These are phyloP conservation scores for Leptinotarsa defecta DNA, from an alignment of 1,140 invertebrate species.

Conservation along the genomic window DNA sequence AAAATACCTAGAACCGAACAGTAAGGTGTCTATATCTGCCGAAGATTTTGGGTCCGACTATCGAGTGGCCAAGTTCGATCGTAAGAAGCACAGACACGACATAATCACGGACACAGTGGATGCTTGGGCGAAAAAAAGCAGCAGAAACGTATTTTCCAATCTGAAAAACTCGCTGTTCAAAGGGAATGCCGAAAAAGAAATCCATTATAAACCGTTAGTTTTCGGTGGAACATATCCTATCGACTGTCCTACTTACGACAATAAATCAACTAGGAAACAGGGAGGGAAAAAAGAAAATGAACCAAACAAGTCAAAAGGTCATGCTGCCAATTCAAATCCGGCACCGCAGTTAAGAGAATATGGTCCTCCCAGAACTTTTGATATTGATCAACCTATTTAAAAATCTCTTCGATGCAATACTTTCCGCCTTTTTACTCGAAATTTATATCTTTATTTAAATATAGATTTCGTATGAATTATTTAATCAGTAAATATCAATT, in stretches of 20 bases:
- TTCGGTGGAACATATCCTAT: conserved; percentile 84
- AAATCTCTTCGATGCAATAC: no score
- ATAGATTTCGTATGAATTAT: no score
- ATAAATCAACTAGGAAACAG: conserved; percentile 18
- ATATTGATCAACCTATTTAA: conserved; percentile 65
- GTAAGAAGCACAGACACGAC: conserved; percentile 55
- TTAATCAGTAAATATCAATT: no score
- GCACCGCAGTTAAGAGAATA: conserved; percentile 53
- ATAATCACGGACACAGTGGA: conserved; percentile 67
- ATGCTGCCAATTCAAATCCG: conserved; percentile 1
- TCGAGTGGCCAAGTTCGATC: conserved; percentile 41
- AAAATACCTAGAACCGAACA: conserved; percentile 46
- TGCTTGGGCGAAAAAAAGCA: conserved; percentile 59
- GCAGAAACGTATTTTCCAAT: conserved; percentile 51
- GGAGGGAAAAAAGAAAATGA: not conserved
- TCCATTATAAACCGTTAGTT: conserved; percentile 67
- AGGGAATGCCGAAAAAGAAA: conserved; percentile 44
- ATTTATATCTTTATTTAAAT: no score
- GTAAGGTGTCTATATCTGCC: conserved; percentile 50
- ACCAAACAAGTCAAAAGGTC: not conserved
- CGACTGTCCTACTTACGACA: conserved; percentile 62
- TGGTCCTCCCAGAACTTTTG: conserved; percentile 62
- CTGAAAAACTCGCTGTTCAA: conserved; percentile 51
- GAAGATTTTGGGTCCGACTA: conserved; percentile 49
- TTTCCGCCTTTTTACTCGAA: no score